These are phyloP conservation scores for Clamator glandarius DNA, from an alignment of 2,797 vertebrate genomes.

Conservation along the genomic window DNA sequence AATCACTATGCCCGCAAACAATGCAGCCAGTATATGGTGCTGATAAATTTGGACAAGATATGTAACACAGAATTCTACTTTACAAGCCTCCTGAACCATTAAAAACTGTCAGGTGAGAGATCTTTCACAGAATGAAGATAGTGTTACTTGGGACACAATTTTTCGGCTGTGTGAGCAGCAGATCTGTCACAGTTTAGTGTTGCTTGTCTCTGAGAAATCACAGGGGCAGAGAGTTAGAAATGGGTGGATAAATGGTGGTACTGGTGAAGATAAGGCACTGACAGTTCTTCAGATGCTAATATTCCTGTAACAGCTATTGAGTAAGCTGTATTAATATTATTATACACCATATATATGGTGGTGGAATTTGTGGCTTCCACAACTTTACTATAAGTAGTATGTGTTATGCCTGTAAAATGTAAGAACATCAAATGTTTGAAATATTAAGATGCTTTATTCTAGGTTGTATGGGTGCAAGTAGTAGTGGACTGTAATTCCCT, in stretches of 20 bases:
- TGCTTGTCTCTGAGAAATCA: background rate
- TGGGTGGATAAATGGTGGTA: background rate
- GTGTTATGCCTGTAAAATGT: background rate
- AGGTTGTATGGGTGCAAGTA: background rate
- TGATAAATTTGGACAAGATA: conserved; percentile 1
- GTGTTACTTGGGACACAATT: background rate
- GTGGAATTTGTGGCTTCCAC: background rate
- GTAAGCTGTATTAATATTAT: background rate
- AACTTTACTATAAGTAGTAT: background rate
- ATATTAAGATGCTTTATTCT: background rate
- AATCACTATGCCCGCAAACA: background rate
- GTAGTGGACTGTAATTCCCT: background rate
- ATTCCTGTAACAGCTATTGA: background rate
- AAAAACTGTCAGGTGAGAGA: background rate
- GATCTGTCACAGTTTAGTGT: background rate
- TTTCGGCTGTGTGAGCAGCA: background rate
- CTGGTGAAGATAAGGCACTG: background rate
- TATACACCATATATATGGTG: background rate
- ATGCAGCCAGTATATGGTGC: background rate
- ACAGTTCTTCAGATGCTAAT: background rate
- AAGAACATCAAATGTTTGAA: background rate
- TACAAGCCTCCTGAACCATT: background rate
- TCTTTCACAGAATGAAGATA: background rate
- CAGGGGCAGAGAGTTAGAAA: background rate
- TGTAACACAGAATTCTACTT: background rate